Evolutionary conservation across 2,888 invertebrate species (phyloP), one percentile per base, ranked within the genome.

Genomic region (Petrolisthes manimaculis): DNA sequence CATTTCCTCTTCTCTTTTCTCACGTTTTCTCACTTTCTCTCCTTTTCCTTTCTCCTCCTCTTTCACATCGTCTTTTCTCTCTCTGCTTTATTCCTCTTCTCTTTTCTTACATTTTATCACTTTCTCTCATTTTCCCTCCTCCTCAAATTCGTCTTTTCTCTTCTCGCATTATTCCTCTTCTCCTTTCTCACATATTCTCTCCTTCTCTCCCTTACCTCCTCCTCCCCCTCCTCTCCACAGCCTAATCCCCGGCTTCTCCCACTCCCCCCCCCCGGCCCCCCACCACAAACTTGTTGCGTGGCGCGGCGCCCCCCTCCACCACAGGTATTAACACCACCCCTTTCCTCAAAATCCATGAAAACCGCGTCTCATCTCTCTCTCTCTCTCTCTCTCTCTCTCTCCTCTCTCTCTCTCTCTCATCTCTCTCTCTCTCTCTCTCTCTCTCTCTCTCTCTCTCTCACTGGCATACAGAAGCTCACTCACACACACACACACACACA

Each of bases 381-480:
- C 79, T 54, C 54, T 54, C 53, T 53, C 80, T 80, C 56, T 71
- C 71, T 71, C 71, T 71, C 71, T n/a, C 71, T n/a, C 18, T n/a
- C 6, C 24, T 18, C 24, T 18, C 56, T 61, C 80, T 53, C 81
- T 21, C 81, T 21, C 12, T 8, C 4, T 9, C 4, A 9, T 54
- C 74, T n/a, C 75, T 55, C 54, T 24, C 83, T 56, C 74, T 21
- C 75, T 55, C 55, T 71, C 55, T 75, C 83, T 3, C 75, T 21
- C 21, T 37, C 75, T 55, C 75, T 37, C 24, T 24, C 67, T 78
- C 84, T 82, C 82, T 82, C 82, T 79, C 55, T 79, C 79, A 54
- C 53, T 54, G 18, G 18, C 61, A 18, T 18, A 61, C 61, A 61
- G 12, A 61, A 1, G 18, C 61, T 77, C 37, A 14, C 21, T 3